Evolutionary conservation across 2,888 invertebrate genomes (phyloP).

Genomic region (Epinotia ramella): DNA sequence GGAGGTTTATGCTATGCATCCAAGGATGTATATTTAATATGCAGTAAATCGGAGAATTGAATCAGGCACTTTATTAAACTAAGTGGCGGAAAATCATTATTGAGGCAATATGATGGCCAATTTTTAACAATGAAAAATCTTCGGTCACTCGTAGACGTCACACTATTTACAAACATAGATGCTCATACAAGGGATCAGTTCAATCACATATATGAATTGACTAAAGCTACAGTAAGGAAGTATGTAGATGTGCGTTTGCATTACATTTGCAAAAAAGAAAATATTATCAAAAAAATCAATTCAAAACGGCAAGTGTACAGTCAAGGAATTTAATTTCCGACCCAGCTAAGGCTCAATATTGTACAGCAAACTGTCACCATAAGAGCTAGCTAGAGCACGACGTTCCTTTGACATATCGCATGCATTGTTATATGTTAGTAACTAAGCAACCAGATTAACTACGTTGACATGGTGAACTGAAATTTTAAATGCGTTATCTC

Average conservation of each 20-base stretch:
- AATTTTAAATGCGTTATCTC: no score
- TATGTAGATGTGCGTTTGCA: slow-evolving; percentile 7
- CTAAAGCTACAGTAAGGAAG: background rate
- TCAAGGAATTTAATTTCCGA: no score
- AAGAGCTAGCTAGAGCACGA: no score
- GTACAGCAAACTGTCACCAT: no score
- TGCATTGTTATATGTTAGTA: no score
- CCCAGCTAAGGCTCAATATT: no score
- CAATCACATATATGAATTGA: background rate
- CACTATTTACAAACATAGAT: background rate
- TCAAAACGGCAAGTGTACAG: slow-evolving; percentile 7
- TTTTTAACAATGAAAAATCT: background rate
- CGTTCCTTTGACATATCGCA: no score
- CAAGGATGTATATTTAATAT: background rate
- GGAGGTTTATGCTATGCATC: slow-evolving; percentile 7
- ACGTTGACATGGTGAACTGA: no score
- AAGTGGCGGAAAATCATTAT: background rate
- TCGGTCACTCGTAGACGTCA: background rate
- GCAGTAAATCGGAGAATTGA: background rate
- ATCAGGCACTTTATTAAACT: background rate
- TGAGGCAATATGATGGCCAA: background rate
- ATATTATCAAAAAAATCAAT: background rate
- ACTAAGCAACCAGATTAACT: no score
- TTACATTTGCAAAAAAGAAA: slow-evolving; percentile 6
- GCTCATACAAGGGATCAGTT: slow-evolving; percentile 4